phyloP scores from a whole-genome alignment of 2,888 invertebrate species.

The Lutraria lutraria region DNA sequence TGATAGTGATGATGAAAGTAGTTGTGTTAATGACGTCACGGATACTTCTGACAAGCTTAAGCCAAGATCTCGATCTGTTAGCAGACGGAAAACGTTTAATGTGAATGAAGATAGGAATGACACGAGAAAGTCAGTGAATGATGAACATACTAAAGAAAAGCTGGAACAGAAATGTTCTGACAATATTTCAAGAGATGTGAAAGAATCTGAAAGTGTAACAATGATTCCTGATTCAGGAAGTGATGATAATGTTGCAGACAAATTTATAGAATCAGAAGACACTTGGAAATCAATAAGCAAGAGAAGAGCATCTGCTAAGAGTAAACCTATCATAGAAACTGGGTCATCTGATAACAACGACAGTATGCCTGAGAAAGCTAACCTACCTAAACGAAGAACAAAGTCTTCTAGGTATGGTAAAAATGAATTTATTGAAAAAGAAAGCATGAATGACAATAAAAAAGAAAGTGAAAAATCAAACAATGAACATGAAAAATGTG shows the following conservation, averaged over 20 bases:
- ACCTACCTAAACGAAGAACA: not conserved
- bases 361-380: not conserved
- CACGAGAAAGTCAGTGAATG: not conserved
- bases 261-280: not conserved
- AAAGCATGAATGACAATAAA: not conserved
- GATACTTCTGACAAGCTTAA: slow-evolving; percentile 22
- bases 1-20: slow-evolving; percentile 17
- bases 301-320: slow-evolving; percentile 1
- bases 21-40: slow-evolving; percentile 14
- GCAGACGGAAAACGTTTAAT: slow-evolving; percentile 34
- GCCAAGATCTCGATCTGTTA: slow-evolving; percentile 34
- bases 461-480: not conserved
- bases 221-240: slow-evolving; percentile 3
- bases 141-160: not conserved
- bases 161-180: slow-evolving; percentile 31
- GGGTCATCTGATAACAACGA: not conserved
- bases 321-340: slow-evolving; percentile 7
- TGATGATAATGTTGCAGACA: not conserved
- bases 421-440: slow-evolving; percentile 8
- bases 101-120: slow-evolving; percentile 10
- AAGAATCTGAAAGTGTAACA: not conserved
- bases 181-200: not conserved
- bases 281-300: not conserved
- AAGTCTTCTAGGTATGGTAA: slow-evolving; percentile 14
- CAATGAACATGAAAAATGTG: not conserved